These are phyloP conservation scores for Neelides sp. DNA, from an alignment of 1,140 invertebrate genomes.

Conservation along the genomic window DNA sequence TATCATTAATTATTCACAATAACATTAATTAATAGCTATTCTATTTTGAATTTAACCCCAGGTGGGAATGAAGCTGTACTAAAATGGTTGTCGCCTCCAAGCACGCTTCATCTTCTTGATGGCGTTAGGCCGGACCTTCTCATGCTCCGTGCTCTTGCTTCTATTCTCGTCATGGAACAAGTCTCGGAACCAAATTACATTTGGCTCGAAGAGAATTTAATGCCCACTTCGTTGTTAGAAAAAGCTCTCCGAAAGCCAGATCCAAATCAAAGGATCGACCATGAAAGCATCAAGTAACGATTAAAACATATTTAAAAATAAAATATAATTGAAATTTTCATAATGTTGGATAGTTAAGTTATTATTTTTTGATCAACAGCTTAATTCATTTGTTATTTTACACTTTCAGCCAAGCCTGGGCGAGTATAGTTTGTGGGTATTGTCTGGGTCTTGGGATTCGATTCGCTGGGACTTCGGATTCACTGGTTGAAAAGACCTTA, in stretches of 20 bases:
- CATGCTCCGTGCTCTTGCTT: slow-evolving; percentile 64
- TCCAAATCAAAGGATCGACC: slow-evolving; percentile 55
- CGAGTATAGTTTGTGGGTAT: slow-evolving; percentile 86
- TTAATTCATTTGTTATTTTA: no score
- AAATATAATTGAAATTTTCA: slow-evolving; percentile 14
- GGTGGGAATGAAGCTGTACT: slow-evolving; percentile 53
- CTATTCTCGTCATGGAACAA: slow-evolving; percentile 75
- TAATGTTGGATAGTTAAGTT: slow-evolving; percentile 9
- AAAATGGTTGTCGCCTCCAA: slow-evolving; percentile 80
- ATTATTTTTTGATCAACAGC: slow-evolving; percentile 24
- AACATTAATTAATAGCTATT: background rate
- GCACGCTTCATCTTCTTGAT: slow-evolving; percentile 79
- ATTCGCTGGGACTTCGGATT: slow-evolving; percentile 81
- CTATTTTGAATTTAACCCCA: background rate
- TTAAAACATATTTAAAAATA: slow-evolving; percentile 7
- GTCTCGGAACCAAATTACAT: slow-evolving; percentile 61
- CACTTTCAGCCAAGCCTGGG: slow-evolving; percentile 83
- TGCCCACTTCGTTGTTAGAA: slow-evolving; percentile 20
- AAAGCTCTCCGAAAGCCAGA: slow-evolving; percentile 49
- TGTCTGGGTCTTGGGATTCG: slow-evolving; percentile 86
- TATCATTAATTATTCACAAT: background rate
- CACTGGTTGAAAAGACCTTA: slow-evolving; percentile 62
- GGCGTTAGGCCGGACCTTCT: slow-evolving; percentile 88
- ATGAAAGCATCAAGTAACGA: slow-evolving; percentile 84
- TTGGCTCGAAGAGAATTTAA: slow-evolving; percentile 55